These are phyloP conservation scores for Streblospio benedicti DNA, from an alignment of 1,140 invertebrate species.

Conservation along the genomic window DNA sequence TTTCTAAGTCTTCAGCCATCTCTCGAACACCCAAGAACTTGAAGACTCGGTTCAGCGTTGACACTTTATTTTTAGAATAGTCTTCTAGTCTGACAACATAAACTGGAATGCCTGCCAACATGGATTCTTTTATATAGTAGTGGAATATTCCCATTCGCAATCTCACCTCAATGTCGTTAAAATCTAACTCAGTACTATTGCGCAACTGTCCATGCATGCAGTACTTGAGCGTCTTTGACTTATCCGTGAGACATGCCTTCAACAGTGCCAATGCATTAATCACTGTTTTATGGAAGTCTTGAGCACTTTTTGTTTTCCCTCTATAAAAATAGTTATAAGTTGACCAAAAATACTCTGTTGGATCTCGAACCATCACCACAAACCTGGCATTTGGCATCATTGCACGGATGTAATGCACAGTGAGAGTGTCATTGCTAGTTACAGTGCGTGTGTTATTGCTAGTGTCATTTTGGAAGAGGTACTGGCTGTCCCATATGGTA, in stretches of 20 bases:
- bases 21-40: conserved; percentile 49
- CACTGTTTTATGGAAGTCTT: too few relatives aligned
- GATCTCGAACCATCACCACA: conserved; percentile 59
- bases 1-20: conserved; percentile 1
- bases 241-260: too few relatives aligned
- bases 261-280: too few relatives aligned
- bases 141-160: conserved; percentile 27
- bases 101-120: conserved; percentile 26
- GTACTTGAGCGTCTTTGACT: too few relatives aligned
- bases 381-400: conserved; percentile 54
- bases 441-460: conserved; percentile 51
- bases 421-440: background rate
- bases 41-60: conserved; percentile 63
- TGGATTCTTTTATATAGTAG: conserved; percentile 28
- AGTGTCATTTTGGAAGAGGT: conserved; percentile 53
- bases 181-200: conserved; percentile 46
- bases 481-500: conserved; percentile 56
- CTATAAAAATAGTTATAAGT: conserved; percentile 72
- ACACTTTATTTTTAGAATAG: conserved; percentile 74
- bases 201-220: conserved; percentile 66
- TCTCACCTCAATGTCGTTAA: conserved; percentile 20
- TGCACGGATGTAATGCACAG: conserved; percentile 35
- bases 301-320: too few relatives aligned
- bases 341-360: conserved; percentile 65
- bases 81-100: conserved; percentile 68